Evolutionary conservation across 2,888 invertebrate genomes (phyloP).

Genomic region (Zhengitettix transpicula): DNA sequence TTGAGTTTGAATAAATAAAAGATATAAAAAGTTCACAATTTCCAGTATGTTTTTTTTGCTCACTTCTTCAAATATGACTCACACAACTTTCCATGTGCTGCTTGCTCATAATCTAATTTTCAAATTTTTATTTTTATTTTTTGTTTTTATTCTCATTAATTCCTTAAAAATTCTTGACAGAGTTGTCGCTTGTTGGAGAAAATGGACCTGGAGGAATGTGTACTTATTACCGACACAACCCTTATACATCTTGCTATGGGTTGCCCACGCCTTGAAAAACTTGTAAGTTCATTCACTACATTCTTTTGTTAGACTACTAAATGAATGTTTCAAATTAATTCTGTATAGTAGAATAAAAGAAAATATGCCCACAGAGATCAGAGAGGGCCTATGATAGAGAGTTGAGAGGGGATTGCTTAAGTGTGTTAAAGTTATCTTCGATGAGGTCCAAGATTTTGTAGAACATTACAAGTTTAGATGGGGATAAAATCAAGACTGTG

Average conservation of each 20-base stretch:
- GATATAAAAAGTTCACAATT: neutral
- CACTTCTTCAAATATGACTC: neutral
- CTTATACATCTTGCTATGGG: slow-evolving; percentile 86
- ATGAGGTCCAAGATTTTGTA: no score
- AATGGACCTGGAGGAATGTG: slow-evolving; percentile 97
- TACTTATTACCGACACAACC: slow-evolving; percentile 88
- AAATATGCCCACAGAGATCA: no score
- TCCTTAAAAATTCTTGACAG: slow-evolving; percentile 27
- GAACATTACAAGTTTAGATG: no score
- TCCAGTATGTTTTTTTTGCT: neutral
- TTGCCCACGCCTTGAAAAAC: slow-evolving; percentile 85
- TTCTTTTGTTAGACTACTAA: neutral
- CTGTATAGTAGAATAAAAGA: no score
- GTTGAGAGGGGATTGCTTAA: no score
- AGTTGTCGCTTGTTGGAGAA: slow-evolving; percentile 86
- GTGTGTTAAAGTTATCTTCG: no score
- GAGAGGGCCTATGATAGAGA: no score
- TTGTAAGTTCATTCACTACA: slow-evolving; percentile 41
- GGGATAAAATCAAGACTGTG: no score
- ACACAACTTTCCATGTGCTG: neutral
- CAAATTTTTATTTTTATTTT: neutral
- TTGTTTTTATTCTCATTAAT: neutral
- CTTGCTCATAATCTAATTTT: neutral
- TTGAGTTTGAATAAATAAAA: neutral
- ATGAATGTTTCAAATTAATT: no score